Evolutionary conservation across 2,888 invertebrate species (phyloP).

Genomic region (Perithous albicinctus): DNA sequence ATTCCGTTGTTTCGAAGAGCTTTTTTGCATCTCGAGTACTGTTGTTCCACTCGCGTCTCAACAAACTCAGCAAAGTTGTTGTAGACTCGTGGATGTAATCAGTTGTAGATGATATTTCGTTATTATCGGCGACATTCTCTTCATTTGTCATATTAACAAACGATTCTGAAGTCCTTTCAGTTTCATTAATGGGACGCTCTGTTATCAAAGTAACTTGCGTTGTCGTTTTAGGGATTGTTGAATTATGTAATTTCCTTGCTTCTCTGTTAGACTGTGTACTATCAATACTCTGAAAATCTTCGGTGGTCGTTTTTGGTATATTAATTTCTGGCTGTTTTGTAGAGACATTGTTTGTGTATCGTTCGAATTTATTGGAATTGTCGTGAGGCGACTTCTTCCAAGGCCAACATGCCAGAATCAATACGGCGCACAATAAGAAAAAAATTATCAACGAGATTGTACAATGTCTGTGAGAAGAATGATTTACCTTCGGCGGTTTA

Average conservation of each 20-base stretch:
- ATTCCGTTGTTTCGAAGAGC: no score
- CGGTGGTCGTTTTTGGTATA: neutral
- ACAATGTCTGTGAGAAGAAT: constrained; percentile 75
- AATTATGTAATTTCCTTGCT: neutral
- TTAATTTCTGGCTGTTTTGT: no score
- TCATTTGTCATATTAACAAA: neutral
- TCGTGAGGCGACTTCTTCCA: constrained; percentile 61
- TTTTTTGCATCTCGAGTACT: no score
- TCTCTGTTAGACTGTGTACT: neutral
- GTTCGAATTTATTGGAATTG: neutral
- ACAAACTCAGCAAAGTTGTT: no score
- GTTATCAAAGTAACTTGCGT: neutral
- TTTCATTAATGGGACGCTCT: no score
- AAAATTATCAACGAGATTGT: constrained; percentile 73
- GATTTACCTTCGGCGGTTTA: constrained; percentile 69
- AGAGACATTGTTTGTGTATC: no score
- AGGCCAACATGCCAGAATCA: constrained; percentile 69
- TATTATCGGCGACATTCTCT: neutral
- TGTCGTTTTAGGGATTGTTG: constrained; percentile 16
- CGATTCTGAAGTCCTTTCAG: neutral
- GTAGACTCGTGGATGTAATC: neutral
- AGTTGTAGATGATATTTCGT: neutral
- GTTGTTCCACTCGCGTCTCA: no score
- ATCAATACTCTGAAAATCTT: neutral
- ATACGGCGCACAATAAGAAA: constrained; percentile 71